Base-by-base conservation (phyloP, 1,140 invertebrate species). In the Schlechtendalia chinensis region DNA sequence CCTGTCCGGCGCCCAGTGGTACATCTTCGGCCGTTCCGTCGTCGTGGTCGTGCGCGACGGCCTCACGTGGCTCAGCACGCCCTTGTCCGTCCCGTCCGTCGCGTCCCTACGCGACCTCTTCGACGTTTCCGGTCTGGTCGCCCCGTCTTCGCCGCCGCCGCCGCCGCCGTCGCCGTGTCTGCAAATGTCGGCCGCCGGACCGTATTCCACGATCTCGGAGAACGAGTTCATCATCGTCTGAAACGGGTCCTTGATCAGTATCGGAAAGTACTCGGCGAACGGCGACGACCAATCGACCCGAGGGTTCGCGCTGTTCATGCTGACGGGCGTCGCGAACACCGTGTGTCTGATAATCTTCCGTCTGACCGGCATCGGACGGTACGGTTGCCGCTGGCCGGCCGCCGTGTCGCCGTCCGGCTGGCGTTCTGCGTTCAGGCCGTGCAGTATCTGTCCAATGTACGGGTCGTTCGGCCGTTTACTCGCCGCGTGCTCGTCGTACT, bases 171-270 rank as follows among this genome's bases (percentile, higher is more conserved):
- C 45, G 17, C 27, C 32, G 53, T 59, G 85, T 74, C 81, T 86
- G 75, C 87, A 89, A 6, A 88, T 85, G 82, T 89, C 87, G 16
- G 86, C 87, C 50, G 81, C 84, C 82, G 88, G 88, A n/a, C 88
- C 89, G 83, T 89, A 88, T 85, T 90, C 88, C 58, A 90, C 83
- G 81, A 89, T 87, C 82, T 87, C 88, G n/a, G 82, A 83, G 32
- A 83, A 75, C 2, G 81, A 82, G 22, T 84, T 77, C 82, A 83
- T 83, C n/a, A 83, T 80, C 54, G 81, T 86, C n/a, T 89, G 82
- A 50, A 88, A 85, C 1, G 89, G 89, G 83, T 89, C 88, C 84
- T 87, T 88, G 47, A 89, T 86, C 24, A 89, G 84, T 58, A 89
- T 84, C 19, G 89, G 89, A 83, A 90, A 89, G 61, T 87, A 85